phyloP scores from a whole-genome alignment of 2,888 invertebrate genomes.

The Epinotia bilunana region DNA sequence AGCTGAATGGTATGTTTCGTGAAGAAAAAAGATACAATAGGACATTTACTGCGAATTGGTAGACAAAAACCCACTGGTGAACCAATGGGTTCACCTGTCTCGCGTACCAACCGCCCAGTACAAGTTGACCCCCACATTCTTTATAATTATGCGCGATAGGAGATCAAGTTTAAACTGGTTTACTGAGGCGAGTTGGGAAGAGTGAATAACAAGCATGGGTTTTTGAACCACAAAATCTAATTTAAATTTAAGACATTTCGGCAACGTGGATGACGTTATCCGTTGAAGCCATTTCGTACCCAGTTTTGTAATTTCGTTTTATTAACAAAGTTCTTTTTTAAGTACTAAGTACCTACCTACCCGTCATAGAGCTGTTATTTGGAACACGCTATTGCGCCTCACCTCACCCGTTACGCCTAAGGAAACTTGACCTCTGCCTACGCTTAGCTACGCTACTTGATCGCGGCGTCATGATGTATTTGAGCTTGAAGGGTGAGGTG shows the following conservation, averaged over 20 bases:
- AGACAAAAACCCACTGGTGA: conserved; percentile 8
- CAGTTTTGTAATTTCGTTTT: no score
- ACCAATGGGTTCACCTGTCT: neutral
- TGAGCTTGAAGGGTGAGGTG: no score
- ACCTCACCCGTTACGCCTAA: no score
- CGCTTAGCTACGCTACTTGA: no score
- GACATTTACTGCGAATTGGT: conserved; percentile 22
- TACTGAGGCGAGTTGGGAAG: neutral
- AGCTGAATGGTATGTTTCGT: conserved; percentile 17
- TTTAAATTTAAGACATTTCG: neutral
- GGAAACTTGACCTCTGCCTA: no score
- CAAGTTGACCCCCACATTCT: neutral
- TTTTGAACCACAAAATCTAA: neutral
- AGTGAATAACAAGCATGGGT: neutral
- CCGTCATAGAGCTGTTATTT: no score
- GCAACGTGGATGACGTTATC: neutral
- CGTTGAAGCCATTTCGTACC: neutral
- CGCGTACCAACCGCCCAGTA: neutral
- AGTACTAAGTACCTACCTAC: no score
- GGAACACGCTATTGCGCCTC: no score
- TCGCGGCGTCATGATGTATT: no score
- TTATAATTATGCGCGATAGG: neutral
- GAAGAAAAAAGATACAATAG: conserved; percentile 12
- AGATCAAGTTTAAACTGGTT: neutral
- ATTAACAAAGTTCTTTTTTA: no score